Conservation (phyloP, 92 coral and sea anemone genomes). For the Desmophyllum pertusum region DNA sequence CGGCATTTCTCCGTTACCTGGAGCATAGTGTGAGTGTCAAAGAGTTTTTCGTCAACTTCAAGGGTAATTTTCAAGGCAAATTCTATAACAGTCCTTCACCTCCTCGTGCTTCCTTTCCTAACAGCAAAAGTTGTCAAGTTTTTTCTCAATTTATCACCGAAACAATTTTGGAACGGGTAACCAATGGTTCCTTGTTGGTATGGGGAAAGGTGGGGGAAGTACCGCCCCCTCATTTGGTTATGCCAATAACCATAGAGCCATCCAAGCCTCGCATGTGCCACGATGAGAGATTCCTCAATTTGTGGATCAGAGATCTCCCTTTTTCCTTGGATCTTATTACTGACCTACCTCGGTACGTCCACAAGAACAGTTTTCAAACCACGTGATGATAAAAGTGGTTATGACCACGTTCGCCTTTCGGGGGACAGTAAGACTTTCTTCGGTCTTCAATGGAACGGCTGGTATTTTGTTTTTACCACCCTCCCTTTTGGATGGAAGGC, state of each 20-base stretch:
- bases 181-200: constrained; percentile 46
- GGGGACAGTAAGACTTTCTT: constrained; percentile 62
- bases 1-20: no score
- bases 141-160: constrained; percentile 55
- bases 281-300: background rate
- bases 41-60: no score
- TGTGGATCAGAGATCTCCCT: constrained; percentile 65
- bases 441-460: constrained; percentile 64
- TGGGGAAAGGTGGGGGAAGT: constrained; percentile 8
- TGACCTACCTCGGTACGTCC: constrained; percentile 71
- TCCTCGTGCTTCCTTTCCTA: no score
- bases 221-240: background rate
- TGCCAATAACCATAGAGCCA: constrained; percentile 54
- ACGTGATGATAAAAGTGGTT: constrained; percentile 78
- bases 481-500: constrained; percentile 78
- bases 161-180: constrained; percentile 61
- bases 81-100: no score
- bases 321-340: constrained; percentile 59
- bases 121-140: no score
- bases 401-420: constrained; percentile 54
- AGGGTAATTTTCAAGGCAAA: no score
- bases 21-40: no score
- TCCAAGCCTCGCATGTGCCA: constrained; percentile 67
- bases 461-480: constrained; percentile 49
- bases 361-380: constrained; percentile 70